phyloP scores from a whole-genome alignment of 2,888 invertebrate genomes.

The Protonemura montana region DNA sequence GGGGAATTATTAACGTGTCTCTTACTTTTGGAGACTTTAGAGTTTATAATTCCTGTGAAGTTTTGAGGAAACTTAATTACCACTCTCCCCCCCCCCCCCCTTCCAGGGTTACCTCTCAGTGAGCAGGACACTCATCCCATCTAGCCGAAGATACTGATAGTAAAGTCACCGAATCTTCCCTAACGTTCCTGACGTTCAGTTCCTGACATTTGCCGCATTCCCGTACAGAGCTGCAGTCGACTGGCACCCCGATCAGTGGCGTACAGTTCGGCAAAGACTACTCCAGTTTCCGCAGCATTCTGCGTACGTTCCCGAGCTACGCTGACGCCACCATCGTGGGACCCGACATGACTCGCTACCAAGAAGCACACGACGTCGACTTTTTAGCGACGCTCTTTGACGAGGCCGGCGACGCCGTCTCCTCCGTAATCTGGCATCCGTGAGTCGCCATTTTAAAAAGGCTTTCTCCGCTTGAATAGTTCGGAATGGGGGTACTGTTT shows the following conservation, averaged over 20 bases:
- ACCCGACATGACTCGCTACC: slow-evolving; percentile 59
- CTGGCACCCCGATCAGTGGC: background rate
- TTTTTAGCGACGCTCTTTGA: slow-evolving; percentile 58
- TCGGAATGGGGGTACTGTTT: too few relatives aligned
- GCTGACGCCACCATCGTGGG: slow-evolving; percentile 57
- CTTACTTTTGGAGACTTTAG: too few relatives aligned
- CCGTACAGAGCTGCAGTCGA: background rate
- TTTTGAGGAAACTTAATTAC: too few relatives aligned
- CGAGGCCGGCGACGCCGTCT: slow-evolving; percentile 65
- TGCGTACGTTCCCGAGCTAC: slow-evolving; percentile 68
- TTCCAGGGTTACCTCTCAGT: too few relatives aligned
- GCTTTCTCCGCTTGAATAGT: too few relatives aligned
- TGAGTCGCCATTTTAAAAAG: slow-evolving; percentile 59
- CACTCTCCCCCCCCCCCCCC: too few relatives aligned
- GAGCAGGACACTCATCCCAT: too few relatives aligned
- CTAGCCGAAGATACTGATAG: too few relatives aligned
- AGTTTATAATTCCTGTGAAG: too few relatives aligned
- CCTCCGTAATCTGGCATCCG: slow-evolving; percentile 78
- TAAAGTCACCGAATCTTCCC: too few relatives aligned
- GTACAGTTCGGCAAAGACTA: slow-evolving; percentile 57
- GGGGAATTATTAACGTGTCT: too few relatives aligned
- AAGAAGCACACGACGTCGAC: slow-evolving; percentile 55
- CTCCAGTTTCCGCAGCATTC: slow-evolving; percentile 65
- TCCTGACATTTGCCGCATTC: too few relatives aligned
- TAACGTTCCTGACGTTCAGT: background rate